Evolutionary conservation across 1,140 invertebrate species (phyloP).

Genomic region (Brachionus plicatilis): DNA sequence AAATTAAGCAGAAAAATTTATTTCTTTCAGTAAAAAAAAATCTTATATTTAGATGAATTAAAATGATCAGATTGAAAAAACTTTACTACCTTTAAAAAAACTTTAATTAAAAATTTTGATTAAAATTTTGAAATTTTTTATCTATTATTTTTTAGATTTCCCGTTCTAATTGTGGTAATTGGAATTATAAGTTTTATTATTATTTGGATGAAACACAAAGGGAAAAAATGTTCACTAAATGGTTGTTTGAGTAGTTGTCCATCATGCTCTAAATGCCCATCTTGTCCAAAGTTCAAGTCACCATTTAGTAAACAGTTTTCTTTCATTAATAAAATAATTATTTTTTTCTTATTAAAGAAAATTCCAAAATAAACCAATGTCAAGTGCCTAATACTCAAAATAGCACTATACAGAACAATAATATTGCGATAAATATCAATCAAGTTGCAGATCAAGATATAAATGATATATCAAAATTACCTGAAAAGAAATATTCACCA

Average conservation of each 20-base stretch:
- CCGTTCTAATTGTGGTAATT: background rate
- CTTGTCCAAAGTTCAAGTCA: background rate
- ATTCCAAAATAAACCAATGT: background rate
- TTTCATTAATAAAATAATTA: too few species aligned
- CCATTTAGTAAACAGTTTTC: background rate
- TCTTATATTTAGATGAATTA: too few species aligned
- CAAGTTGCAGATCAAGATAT: background rate
- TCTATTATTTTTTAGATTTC: background rate
- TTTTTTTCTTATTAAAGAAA: too few species aligned
- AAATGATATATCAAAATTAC: background rate
- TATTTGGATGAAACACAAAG: background rate
- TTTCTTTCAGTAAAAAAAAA: too few species aligned
- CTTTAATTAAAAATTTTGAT: background rate
- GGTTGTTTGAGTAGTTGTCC: background rate
- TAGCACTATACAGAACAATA: background rate
- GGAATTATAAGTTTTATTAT: background rate
- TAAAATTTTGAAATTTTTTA: background rate
- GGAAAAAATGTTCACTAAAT: background rate
- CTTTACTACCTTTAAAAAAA: too few species aligned
- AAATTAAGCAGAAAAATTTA: too few species aligned
- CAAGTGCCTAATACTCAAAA: background rate
- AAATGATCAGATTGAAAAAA: too few species aligned
- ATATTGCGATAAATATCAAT: background rate
- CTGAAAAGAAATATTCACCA: background rate
- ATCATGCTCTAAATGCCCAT: background rate